Percentiles rank a stretch among this genome's conserved stretches.
phyloP scores from a whole-genome alignment of 1,140 invertebrate species.

The Drosophila orena region DNA sequence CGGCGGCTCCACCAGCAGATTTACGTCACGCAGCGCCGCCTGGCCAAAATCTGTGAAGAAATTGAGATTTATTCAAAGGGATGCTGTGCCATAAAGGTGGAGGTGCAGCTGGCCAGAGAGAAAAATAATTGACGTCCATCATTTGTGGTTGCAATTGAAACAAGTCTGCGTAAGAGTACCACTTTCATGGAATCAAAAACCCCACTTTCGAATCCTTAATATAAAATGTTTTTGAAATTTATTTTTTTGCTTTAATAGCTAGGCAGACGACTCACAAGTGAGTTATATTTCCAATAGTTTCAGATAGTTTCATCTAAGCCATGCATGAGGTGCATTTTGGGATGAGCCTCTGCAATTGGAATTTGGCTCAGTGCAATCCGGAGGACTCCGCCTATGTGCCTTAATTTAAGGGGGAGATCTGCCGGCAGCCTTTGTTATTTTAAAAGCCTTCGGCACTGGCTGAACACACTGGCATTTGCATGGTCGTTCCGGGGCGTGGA shows the following conservation, averaged over 20 bases:
- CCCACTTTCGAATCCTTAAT: too few relatives aligned
- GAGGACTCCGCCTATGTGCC: background rate
- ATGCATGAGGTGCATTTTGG: too few relatives aligned
- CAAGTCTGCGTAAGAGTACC: too few relatives aligned
- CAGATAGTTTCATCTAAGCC: too few relatives aligned
- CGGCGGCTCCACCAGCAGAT: slow-evolving; percentile 85
- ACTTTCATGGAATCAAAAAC: too few relatives aligned
- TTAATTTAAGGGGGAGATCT: slow-evolving; percentile 16
- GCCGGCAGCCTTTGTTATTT: slow-evolving; percentile 15
- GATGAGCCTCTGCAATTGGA: too few relatives aligned
- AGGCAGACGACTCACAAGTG: too few relatives aligned
- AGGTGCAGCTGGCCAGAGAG: background rate
- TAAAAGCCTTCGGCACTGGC: slow-evolving; percentile 26
- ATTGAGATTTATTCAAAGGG: slow-evolving; percentile 67
- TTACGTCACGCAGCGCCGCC: slow-evolving; percentile 85
- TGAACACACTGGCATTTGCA: slow-evolving; percentile 54
- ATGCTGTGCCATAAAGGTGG: slow-evolving; percentile 42
- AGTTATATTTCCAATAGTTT: too few relatives aligned
- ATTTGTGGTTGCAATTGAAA: too few relatives aligned
- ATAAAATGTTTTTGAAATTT: too few relatives aligned
- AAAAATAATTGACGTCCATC: background rate
- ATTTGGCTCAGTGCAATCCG: background rate
- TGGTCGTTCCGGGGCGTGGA: slow-evolving; percentile 51
- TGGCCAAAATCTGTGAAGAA: slow-evolving; percentile 68
- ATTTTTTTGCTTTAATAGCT: too few relatives aligned